Conservation (phyloP, 1,140 invertebrate species). For the Neoseiulus cucumeris region DNA sequence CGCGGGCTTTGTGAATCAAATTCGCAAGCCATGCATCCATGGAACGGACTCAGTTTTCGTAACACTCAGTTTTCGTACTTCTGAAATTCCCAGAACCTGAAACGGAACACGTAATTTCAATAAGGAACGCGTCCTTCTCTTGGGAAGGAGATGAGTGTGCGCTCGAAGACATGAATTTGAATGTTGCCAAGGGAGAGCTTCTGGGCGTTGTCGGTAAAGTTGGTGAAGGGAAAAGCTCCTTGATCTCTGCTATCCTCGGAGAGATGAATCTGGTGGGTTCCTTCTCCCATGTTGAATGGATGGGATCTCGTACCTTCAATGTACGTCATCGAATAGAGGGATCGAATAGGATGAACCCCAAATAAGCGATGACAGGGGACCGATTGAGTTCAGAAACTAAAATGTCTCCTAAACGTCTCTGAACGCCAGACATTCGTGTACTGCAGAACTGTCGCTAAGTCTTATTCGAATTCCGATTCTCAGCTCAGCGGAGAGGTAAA, state of each 20-base stretch:
- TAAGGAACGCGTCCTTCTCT: background rate
- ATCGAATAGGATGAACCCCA: no score
- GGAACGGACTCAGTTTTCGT: background rate
- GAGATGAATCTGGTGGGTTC: constrained; percentile 28
- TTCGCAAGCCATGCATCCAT: background rate
- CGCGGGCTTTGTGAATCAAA: no score
- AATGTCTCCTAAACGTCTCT: background rate
- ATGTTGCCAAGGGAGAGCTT: constrained; percentile 34
- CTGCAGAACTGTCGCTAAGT: no score
- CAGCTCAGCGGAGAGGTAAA: constrained; percentile 21
- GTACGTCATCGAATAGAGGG: no score
- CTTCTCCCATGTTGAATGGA: background rate
- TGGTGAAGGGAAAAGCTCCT: constrained; percentile 35
- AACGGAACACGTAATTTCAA: background rate
- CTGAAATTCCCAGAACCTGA: background rate
- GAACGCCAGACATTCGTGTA: no score
- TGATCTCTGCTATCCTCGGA: constrained; percentile 35
- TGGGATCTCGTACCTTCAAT: background rate
- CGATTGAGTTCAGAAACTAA: no score
- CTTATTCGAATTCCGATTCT: no score
- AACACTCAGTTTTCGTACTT: background rate
- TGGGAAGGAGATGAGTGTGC: background rate
- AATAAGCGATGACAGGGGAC: no score
- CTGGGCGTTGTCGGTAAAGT: constrained; percentile 33
- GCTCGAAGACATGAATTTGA: constrained; percentile 20